Base-by-base conservation (phyloP, 2,113 vertebrate species). In the Girardinichthys multiradiatus region DNA sequence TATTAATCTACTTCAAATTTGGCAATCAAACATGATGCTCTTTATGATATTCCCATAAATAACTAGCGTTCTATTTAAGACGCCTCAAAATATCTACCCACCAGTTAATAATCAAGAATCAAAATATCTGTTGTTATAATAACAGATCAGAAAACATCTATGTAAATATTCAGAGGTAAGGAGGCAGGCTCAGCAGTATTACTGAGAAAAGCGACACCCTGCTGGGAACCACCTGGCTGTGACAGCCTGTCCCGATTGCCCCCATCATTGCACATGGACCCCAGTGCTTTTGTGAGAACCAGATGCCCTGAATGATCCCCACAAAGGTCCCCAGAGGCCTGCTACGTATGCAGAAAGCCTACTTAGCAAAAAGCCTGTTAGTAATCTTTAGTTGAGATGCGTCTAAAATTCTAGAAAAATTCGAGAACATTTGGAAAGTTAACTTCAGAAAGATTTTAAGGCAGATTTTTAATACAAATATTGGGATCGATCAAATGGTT, bases 141-240 rank as follows among this genome's bases (percentile, higher is more conserved):
- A 37, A 10, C 17, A 27, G 15, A 5, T 33, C 62, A 33, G 45
- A 74, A 48, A 80, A 4, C 64, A 78, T 76, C 62, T n/a, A 42
- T 48, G 68, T 77, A 54, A 14, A 11, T 80, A 5, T 45, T 19
- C 4, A 77, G 62, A 70, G 74, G 82, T 76, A 78, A 87, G 73
- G 76, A 77, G 35, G 31, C 67, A 71, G 58, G 63, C 73, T 78
- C 68, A 45, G 60, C 54, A 63, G 83, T 70, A 79, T 76, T 81
- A 87, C 19, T 79, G 80, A 83, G 79, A 81, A 82, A 83, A 88
- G 64, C 77, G 82, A 86, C 83, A 37, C 81, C 90, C 89, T 81
- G 82, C 89, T 90, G 89, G 75, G 33, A n/a, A 83, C 89, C 92
- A 94, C 90, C 94, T 94, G 92, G 82, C 86, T 80, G 59, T 27